Conservation (phyloP, 2,888 invertebrate genomes). For the Phaedon cochleariae region DNA sequence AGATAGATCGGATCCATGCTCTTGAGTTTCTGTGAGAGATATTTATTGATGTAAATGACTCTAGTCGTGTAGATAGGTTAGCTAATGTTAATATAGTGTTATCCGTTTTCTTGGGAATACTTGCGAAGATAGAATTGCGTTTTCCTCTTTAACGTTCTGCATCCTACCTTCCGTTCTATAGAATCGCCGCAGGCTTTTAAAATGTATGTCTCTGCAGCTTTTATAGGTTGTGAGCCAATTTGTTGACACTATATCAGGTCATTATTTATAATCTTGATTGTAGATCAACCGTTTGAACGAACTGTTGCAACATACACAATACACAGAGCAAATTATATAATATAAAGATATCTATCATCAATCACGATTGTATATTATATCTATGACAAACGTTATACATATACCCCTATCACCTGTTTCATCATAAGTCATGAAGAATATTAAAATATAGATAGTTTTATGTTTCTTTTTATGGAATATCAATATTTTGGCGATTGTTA, state of each 20-base stretch:
- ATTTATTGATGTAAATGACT: too few species aligned
- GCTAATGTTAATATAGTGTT: too few species aligned
- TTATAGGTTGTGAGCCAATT: constrained; percentile 24
- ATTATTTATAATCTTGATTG: not conserved
- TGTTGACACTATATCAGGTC: constrained; percentile 25
- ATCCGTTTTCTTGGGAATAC: too few species aligned
- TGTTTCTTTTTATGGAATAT: too few species aligned
- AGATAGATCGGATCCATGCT: too few species aligned
- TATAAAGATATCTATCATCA: constrained; percentile 10
- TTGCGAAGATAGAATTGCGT: too few species aligned
- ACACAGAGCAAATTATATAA: constrained; percentile 13
- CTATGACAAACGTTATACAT: not conserved
- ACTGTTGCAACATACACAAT: constrained; percentile 13
- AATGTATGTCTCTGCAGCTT: constrained; percentile 16
- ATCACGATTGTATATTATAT: not conserved
- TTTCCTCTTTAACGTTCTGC: too few species aligned
- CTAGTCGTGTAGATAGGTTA: too few species aligned
- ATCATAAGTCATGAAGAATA: too few species aligned
- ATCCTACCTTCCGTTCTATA: not conserved
- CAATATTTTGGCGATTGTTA: too few species aligned
- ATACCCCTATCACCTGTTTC: not conserved
- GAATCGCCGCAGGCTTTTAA: constrained; percentile 22
- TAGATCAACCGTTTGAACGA: not conserved
- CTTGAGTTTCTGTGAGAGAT: too few species aligned
- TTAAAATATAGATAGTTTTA: too few species aligned